Evolutionary conservation across 2,797 vertebrate genomes (phyloP), one percentile per base, ranked within the genome.

Genomic region (Coracias cyanogaster): DNA sequence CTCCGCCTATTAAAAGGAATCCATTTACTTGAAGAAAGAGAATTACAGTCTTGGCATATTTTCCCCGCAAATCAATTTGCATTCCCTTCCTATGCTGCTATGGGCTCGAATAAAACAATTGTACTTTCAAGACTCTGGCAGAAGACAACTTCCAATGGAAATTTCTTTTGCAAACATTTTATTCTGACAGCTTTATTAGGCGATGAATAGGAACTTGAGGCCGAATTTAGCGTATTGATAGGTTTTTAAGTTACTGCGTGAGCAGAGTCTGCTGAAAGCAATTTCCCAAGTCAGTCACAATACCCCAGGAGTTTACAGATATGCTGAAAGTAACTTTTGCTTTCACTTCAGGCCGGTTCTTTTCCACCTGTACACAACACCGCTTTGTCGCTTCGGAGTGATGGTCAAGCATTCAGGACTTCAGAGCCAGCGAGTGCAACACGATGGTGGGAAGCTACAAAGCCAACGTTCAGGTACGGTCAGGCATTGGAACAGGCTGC

Each of bases 171-270:
- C 89, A 95, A 90, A 66, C 90, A n/a, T 93, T 96, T 95, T 91
- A 46, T 74, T 48, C 89, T 89, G 95, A 96, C 92, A 95, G 85
- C 81, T 97, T 95, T 94, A 96, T 97, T 94, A 93, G 90, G 64
- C 85, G 70, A 7, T 52, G 86, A 96, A 71, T 45, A 73, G 94
- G 39, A 83, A 90, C 89, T 82, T 2, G 87, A 41, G 80, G 89
- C 60, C 66, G 77, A 82, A 85, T 80, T 92, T 89, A 73, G 58
- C 5, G 20, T 77, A 69, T 69, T 62, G 91, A 82, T 92, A 65
- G 77, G 62, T 45, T 85, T 45, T 79, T 43, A 78, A 94, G 93
- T 81, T 86, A 81, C 88, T 31, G 58, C 25, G 9, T 12, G 61
- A 82, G 78, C 79, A 51, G 60, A 71, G 46, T 49, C 54, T 39